phyloP scores from a whole-genome alignment of 2,888 invertebrate genomes.

The Dicycla oo region DNA sequence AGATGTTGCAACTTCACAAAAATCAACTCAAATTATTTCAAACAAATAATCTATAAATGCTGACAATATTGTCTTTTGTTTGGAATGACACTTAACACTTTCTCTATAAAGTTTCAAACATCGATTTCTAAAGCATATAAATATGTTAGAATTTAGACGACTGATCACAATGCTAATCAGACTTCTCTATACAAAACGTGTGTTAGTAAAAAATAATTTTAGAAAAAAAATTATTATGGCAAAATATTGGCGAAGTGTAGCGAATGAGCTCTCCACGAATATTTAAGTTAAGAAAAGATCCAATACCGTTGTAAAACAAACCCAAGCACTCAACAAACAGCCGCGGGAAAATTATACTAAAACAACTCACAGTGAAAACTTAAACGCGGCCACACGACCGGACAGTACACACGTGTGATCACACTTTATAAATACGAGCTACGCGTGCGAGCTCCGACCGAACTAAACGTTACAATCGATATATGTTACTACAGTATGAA shows the following conservation, averaged over 20 bases:
- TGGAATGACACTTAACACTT: conserved; percentile 88
- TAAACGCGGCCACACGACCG: conserved; percentile 58
- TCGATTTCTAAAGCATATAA: conserved; percentile 76
- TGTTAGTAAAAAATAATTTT: conserved; percentile 82
- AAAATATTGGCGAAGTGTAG: conserved; percentile 88
- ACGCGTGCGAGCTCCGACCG: conserved; percentile 62
- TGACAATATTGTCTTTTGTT: conserved; percentile 90
- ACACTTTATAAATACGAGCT: conserved; percentile 65
- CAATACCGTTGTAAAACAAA: conserved; percentile 76
- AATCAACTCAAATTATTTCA: conserved; percentile 75
- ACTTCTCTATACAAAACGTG: conserved; percentile 74
- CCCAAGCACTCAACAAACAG: conserved; percentile 76
- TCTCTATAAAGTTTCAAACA: conserved; percentile 74
- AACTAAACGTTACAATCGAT: conserved; percentile 52
- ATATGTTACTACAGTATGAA: conserved; percentile 50
- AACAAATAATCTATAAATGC: conserved; percentile 89
- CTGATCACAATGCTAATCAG: conserved; percentile 77
- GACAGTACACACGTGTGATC: conserved; percentile 61
- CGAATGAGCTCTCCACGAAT: conserved; percentile 79
- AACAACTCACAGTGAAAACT: conserved; percentile 70
- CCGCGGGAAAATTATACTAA: conserved; percentile 75
- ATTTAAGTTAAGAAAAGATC: conserved; percentile 78
- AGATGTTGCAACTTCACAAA: conserved; percentile 75
- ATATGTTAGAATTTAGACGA: conserved; percentile 83
- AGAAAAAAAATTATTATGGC: conserved; percentile 84